Percentiles rank a stretch among this genome's conserved stretches.
These are phyloP conservation scores for Pemphredon lugubris DNA, from an alignment of 2,888 invertebrate species.

Conservation along the genomic window DNA sequence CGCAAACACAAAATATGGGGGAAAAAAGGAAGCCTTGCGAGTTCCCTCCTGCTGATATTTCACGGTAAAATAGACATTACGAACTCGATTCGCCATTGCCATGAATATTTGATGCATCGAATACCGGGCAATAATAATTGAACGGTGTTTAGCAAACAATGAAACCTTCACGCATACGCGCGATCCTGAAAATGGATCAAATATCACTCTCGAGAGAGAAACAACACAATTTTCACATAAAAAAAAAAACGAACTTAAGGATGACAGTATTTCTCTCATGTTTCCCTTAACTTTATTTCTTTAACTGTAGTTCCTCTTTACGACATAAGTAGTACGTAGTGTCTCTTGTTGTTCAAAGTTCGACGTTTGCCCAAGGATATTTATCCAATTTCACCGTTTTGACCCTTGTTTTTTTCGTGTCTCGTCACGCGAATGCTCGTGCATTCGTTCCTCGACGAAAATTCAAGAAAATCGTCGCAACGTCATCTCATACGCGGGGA, in stretches of 20 bases:
- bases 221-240: constrained; percentile 3
- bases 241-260: too few species aligned
- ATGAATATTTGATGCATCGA: too few species aligned
- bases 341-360: too few species aligned
- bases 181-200: constrained; percentile 31
- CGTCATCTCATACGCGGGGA: constrained; percentile 15
- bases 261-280: too few species aligned
- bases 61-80: too few species aligned
- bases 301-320: too few species aligned
- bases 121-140: too few species aligned
- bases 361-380: constrained; percentile 16
- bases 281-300: too few species aligned
- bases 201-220: constrained; percentile 16
- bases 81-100: too few species aligned
- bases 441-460: constrained; percentile 30
- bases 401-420: constrained; percentile 15
- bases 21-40: constrained; percentile 44
- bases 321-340: too few species aligned
- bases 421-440: not conserved
- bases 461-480: constrained; percentile 30
- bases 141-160: too few species aligned
- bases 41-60: constrained; percentile 28
- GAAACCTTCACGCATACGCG: constrained; percentile 20
- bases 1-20: too few species aligned
- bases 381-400: constrained; percentile 4